These are phyloP conservation scores for Lacerta agilis DNA, from an alignment of 2,797 vertebrate genomes.

Conservation along the genomic window DNA sequence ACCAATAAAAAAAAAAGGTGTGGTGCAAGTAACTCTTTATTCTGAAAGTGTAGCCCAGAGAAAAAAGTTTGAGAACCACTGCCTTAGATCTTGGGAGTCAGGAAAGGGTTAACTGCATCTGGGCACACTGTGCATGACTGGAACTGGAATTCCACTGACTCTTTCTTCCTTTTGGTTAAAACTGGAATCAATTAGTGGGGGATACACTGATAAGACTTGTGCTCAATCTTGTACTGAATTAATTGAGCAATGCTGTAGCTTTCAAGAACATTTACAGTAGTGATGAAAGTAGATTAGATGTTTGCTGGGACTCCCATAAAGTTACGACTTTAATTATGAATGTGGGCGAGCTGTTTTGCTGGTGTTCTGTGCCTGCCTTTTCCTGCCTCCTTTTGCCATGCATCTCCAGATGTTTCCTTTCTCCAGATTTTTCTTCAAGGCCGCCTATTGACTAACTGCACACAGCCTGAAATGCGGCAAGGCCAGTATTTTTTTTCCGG, in stretches of 20 bases:
- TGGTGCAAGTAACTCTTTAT: no score
- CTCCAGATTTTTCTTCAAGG: not conserved
- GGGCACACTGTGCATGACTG: not conserved
- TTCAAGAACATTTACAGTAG: conserved; percentile 7
- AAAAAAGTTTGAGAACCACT: no score
- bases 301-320: conserved; percentile 21
- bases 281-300: conserved; percentile 23
- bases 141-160: not conserved
- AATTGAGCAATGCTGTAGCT: conserved; percentile 30
- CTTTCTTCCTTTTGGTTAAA: conserved; percentile 14
- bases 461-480: no score
- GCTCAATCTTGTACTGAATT: conserved; percentile 30
- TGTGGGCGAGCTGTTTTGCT: not conserved
- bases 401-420: not conserved
- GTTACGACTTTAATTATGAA: not conserved
- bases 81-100: not conserved
- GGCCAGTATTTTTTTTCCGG: no score
- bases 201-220: not conserved
- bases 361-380: not conserved
- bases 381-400: not conserved
- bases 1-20: no score
- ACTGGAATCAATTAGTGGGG: conserved; percentile 39
- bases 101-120: conserved; percentile 47
- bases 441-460: no score
- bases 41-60: no score